Evolutionary conservation across 2,113 vertebrate genomes (phyloP).

Genomic region (Takifugu flavidus): DNA sequence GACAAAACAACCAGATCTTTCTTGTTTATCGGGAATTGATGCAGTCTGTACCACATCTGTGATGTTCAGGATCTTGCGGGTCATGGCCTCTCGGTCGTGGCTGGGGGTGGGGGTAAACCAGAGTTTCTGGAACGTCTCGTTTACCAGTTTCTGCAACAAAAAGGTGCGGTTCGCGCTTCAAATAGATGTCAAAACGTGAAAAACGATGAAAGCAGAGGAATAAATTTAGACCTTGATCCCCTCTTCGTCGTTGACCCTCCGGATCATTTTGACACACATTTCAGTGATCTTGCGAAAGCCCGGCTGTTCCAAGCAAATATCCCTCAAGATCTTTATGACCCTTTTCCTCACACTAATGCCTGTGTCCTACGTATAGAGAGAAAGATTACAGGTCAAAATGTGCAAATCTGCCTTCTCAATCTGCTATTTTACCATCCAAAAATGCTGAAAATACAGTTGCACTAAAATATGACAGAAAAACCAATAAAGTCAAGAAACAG

Average conservation of each 20-base stretch:
- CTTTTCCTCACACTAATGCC: slow-evolving; percentile 98
- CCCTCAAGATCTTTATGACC: slow-evolving; percentile 96
- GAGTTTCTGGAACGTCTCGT: slow-evolving; percentile 99
- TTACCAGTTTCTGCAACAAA: slow-evolving; percentile 88
- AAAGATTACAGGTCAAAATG: not conserved
- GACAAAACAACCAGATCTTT: not conserved
- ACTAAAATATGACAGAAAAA: not conserved
- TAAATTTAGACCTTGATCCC: slow-evolving; percentile 90
- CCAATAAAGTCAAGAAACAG: not conserved
- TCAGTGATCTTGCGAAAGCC: slow-evolving; percentile 97
- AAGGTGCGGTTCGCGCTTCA: not conserved
- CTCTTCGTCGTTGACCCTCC: slow-evolving; percentile 97
- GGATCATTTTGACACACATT: slow-evolving; percentile 99
- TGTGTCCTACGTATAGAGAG: slow-evolving; percentile 81
- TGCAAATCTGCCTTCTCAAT: too few species aligned
- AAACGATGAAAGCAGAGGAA: not conserved
- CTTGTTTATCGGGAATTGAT: not conserved
- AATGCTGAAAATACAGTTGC: not conserved
- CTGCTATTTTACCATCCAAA: not conserved
- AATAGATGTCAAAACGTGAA: not conserved
- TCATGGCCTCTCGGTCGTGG: slow-evolving; percentile 95
- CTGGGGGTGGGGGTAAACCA: slow-evolving; percentile 96
- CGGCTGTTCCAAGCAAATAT: slow-evolving; percentile 97
- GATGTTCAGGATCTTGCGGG: slow-evolving; percentile 95
- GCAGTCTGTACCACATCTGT: slow-evolving; percentile 90